A percentile compares a stretch with the other conserved stretches of the same genome.
phyloP scores from a whole-genome alignment of 2,113 vertebrate species.

The Eclectus roratus region DNA sequence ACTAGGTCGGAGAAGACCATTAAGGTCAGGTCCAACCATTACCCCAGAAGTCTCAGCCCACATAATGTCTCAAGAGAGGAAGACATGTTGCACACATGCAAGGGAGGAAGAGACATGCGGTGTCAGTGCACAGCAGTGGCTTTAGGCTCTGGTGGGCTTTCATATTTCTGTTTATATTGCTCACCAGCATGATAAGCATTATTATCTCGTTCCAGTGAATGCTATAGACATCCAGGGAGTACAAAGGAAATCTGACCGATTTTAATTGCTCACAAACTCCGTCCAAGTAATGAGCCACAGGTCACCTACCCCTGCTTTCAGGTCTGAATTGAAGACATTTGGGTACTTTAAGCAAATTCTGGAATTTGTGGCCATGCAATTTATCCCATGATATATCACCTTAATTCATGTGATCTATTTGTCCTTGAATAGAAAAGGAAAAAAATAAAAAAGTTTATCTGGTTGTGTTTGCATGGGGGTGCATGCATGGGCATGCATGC shows the following conservation, averaged over 20 bases:
- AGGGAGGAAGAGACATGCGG: neutral
- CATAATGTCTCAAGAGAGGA: neutral
- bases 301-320: neutral
- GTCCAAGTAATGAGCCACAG: neutral
- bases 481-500: accelerated
- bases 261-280: neutral
- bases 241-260: neutral
- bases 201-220: neutral
- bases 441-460: neutral
- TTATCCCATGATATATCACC: neutral
- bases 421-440: neutral
- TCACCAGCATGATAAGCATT: neutral
- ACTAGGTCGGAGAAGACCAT: neutral
- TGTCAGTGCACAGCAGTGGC: neutral
- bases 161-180: neutral
- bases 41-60: neutral
- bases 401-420: neutral
- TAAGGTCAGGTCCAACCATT: neutral
- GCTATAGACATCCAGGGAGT: neutral
- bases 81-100: neutral
- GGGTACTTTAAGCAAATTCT: neutral
- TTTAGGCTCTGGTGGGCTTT: neutral
- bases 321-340: neutral
- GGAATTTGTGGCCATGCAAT: neutral
- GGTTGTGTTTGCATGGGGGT: accelerated